These are phyloP conservation scores for Wasmannia auropunctata DNA, from an alignment of 1,140 invertebrate species.

Conservation along the genomic window DNA sequence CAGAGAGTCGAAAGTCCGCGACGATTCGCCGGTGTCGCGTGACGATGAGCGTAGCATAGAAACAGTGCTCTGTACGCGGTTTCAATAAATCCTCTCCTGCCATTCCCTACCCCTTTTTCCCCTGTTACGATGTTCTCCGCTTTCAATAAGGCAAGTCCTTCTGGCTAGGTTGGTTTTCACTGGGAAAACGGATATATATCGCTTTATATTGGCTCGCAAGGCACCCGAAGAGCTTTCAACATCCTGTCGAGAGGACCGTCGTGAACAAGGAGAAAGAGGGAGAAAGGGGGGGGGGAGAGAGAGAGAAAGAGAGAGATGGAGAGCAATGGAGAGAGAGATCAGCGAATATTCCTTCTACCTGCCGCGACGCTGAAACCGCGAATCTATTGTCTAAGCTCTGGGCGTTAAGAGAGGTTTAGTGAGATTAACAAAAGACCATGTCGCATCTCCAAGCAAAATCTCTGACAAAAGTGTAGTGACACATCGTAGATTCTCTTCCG, in stretches of 20 bases:
- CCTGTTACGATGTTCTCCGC: conserved; percentile 53
- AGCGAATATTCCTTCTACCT: conserved; percentile 66
- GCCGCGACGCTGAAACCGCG: conserved; percentile 16
- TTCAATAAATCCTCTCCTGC: conserved; percentile 71
- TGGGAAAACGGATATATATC: conserved; percentile 71
- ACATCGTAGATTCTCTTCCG: neutral
- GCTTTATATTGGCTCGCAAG: conserved; percentile 65
- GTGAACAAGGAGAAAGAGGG: neutral
- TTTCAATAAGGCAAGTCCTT: conserved; percentile 72
- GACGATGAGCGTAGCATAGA: conserved; percentile 62
- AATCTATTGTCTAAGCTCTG: conserved; percentile 38
- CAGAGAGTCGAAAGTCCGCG: conserved; percentile 32
- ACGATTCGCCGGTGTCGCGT: conserved; percentile 44
- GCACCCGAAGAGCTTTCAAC: conserved; percentile 67
- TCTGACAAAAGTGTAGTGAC: neutral
- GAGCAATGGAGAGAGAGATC: neutral
- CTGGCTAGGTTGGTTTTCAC: conserved; percentile 68
- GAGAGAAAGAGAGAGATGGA: conserved; percentile 7
- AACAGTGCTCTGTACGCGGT: conserved; percentile 63
- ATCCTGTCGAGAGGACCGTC: conserved; percentile 62
- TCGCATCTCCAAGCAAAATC: neutral
- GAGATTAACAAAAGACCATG: conserved; percentile 29
- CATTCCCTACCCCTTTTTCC: conserved; percentile 26
- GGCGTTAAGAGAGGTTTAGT: conserved; percentile 36
- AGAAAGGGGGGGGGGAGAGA: neutral